Percentiles rank a stretch among this genome's conserved stretches.
Evolutionary conservation across 2,113 vertebrate genomes (phyloP).

Genomic region (Epinephelus cyanopodus): DNA sequence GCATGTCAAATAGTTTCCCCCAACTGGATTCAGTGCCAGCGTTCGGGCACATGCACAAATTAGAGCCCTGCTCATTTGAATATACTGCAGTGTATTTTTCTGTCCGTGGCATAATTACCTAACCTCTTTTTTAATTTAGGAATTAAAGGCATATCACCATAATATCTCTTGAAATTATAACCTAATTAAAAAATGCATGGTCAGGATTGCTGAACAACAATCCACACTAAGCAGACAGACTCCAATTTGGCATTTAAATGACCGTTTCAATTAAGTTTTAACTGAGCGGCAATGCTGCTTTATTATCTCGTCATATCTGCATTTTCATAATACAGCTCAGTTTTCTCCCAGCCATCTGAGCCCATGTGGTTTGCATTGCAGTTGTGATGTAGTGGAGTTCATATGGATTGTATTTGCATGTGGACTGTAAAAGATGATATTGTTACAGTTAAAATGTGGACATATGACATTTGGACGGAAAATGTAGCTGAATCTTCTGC

Average conservation of each 20-base stretch:
- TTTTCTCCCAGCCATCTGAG: not conserved
- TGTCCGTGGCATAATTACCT: conserved; percentile 2
- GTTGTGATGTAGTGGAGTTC: not conserved
- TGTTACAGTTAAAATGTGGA: not conserved
- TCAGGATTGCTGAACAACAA: not conserved
- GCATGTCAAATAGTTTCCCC: conserved; percentile 64
- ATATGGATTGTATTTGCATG: conserved; percentile 25
- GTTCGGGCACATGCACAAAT: conserved; percentile 39
- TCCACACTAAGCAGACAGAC: not conserved
- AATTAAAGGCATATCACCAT: conserved; percentile 6
- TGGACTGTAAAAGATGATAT: not conserved
- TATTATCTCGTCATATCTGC: not conserved
- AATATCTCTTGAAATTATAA: not conserved
- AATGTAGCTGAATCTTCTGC: not conserved
- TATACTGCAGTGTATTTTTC: conserved; percentile 23
- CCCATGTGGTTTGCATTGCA: not conserved
- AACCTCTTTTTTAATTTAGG: conserved; percentile 18
- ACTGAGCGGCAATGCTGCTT: not conserved
- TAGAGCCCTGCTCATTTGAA: conserved; percentile 39
- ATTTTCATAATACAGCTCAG: conserved; percentile 2
- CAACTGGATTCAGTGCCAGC: conserved; percentile 20
- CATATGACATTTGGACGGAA: not conserved
- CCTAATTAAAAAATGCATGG: not conserved
- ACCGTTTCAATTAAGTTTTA: not conserved
- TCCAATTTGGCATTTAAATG: not conserved